Evolutionary conservation across 2,113 vertebrate genomes (phyloP), one percentile per base, ranked within the genome.

Genomic region (Shinisaurus crocodilurus): DNA sequence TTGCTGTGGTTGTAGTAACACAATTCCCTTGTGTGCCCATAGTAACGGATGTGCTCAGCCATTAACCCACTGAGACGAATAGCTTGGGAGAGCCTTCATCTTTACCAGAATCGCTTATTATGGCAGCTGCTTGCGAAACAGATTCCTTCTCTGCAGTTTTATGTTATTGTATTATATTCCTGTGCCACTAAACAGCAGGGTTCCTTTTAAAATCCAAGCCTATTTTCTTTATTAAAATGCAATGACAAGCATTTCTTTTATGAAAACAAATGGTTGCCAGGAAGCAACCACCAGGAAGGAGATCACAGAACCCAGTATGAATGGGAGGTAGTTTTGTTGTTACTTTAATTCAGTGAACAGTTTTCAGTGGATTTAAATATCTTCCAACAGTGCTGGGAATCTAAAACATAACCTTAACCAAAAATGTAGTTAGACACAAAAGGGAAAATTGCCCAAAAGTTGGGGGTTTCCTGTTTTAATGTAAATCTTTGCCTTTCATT

Each of bases 401-500:
- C 34, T 85, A 77, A 84, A 89, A n/a, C 43, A 85, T 18, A 75
- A 40, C 29, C 23, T 86, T 90, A 76, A 87, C 25, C 60, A 87
- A 81, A 60, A 27, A 32, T 23, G 27, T 45, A 77, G 75, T 32
- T 88, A 75, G 84, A 90, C 83, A n/a, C 79, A 85, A 40, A 85
- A 88, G 50, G 70, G 54, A 92, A 93, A 94, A 85, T 18, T 1
- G 88, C 80, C 88, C 50, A 54, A 54, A 29, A 8, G 13, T 87
- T 94, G 90, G 87, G 25, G 63, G 81, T 57, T 76, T 88, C 29
- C 6, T 9, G 27, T n/a, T 7, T 2, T 65, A 50, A 88, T 81
- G 84, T 89, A 92, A 96, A 92, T 91, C 70, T 91, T 92, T 67
- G 18, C 27, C 40, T 45, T 82, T 3, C 91, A 80, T 92, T 88